Conservation (phyloP, 53 echinoderm and acorn worm species). For the Luidia sarsii region DNA sequence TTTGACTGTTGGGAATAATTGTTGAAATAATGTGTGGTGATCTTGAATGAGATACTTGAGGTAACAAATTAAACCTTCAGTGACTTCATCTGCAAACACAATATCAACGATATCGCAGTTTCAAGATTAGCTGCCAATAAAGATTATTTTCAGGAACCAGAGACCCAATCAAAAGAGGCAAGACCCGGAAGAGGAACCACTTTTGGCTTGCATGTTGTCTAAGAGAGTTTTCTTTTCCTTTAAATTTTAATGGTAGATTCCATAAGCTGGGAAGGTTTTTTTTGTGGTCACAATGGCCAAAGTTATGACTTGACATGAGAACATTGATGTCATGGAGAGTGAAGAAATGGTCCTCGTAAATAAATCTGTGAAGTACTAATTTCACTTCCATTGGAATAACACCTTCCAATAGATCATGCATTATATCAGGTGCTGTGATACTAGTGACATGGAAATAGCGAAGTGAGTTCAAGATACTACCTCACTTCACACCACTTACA, state of each 20-base stretch:
- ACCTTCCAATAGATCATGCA: no score
- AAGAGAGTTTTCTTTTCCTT: no score
- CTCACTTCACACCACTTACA: no score
- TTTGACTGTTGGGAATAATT: constrained; percentile 60
- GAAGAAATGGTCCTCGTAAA: constrained; percentile 7
- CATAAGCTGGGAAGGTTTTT: no score
- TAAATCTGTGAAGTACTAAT: constrained; percentile 56
- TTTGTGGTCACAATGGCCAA: no score
- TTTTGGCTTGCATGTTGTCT: constrained; percentile 60
- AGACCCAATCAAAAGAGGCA: constrained; percentile 55
- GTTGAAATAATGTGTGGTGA: constrained; percentile 46
- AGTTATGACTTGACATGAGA: no score
- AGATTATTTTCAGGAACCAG: constrained; percentile 19
- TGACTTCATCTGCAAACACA: constrained; percentile 31
- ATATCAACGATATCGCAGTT: constrained; percentile 36
- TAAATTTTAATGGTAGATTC: no score
- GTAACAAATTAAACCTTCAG: constrained; percentile 18
- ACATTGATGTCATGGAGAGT: no score
- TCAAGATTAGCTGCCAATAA: constrained; percentile 29
- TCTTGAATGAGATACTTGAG: constrained; percentile 29
- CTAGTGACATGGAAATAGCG: no score
- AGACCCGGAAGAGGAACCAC: constrained; percentile 20
- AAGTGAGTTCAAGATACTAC: no score
- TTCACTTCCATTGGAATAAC: no score
- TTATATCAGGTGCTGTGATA: no score